phyloP scores from a whole-genome alignment of 1,140 invertebrate genomes.

The Mactra quadrangularis region DNA sequence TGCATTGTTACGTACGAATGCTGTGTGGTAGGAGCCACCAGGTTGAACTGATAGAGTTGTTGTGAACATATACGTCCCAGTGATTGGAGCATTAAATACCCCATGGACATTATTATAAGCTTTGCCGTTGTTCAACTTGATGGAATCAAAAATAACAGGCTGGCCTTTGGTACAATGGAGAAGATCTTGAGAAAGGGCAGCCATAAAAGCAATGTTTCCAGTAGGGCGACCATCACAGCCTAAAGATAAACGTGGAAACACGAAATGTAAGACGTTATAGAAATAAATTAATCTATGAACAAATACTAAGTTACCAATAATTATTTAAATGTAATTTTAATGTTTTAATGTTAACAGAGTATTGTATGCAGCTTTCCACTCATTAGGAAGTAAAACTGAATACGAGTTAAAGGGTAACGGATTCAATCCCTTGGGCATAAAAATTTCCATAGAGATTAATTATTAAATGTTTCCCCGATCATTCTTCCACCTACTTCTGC shows the following conservation, averaged over 20 bases:
- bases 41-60: constrained; percentile 6
- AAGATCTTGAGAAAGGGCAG: neutral
- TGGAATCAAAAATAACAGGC: constrained; percentile 32
- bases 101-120: constrained; percentile 22
- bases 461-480: no score
- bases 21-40: neutral
- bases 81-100: constrained; percentile 22
- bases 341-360: no score
- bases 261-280: neutral
- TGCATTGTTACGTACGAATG: constrained; percentile 2
- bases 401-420: no score
- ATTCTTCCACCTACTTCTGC: no score
- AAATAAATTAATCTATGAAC: neutral
- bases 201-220: constrained; percentile 24
- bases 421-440: no score
- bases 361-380: no score
- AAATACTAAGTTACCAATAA: neutral
- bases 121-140: constrained; percentile 13
- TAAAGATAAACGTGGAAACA: neutral
- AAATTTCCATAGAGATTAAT: no score
- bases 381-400: no score
- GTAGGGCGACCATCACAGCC: constrained; percentile 20
- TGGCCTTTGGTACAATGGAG: constrained; percentile 13
- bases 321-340: no score
- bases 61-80: constrained; percentile 27